These are phyloP conservation scores for Ichneumoninae sp. DNA, from an alignment of 2,888 invertebrate genomes.

Conservation along the genomic window DNA sequence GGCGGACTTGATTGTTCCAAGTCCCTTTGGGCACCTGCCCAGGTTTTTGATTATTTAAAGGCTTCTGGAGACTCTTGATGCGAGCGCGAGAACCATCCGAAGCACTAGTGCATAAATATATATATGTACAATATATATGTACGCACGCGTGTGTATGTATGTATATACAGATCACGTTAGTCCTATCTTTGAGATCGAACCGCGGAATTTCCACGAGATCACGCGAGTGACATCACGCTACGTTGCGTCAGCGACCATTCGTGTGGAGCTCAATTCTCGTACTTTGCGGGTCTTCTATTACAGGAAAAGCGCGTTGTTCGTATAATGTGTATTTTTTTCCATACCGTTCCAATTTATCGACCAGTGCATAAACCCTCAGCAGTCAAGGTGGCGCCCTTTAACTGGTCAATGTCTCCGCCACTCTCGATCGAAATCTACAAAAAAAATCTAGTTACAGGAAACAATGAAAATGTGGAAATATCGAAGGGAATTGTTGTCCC, in stretches of 20 bases:
- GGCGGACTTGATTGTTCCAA: too few species aligned
- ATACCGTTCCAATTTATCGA: conserved; percentile 41
- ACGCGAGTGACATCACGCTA: conserved; percentile 49
- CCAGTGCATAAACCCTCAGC: background rate
- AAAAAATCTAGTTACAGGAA: conserved; percentile 1
- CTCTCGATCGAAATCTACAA: conserved; percentile 6
- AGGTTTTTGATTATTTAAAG: too few species aligned
- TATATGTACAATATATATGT: background rate
- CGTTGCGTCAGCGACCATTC: conserved; percentile 40
- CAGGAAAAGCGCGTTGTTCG: conserved; percentile 12
- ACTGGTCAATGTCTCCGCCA: conserved; percentile 1
- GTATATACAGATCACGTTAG: background rate
- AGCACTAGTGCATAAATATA: background rate
- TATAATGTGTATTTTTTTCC: conserved; percentile 30
- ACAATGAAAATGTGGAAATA: too few species aligned
- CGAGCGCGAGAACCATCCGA: too few species aligned
- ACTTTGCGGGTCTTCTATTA: background rate
- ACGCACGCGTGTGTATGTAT: background rate
- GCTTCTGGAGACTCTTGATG: too few species aligned
- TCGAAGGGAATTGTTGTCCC: too few species aligned
- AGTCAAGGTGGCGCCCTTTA: conserved; percentile 38
- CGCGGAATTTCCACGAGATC: conserved; percentile 51
- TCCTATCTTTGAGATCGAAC: conserved; percentile 48
- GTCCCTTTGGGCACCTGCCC: too few species aligned
- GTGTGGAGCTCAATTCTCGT: conserved; percentile 3